A percentile compares a stretch with the other conserved stretches of the same genome.
Conservation (phyloP, 2,113 vertebrate species). For the Argyrosomus japonicus region DNA sequence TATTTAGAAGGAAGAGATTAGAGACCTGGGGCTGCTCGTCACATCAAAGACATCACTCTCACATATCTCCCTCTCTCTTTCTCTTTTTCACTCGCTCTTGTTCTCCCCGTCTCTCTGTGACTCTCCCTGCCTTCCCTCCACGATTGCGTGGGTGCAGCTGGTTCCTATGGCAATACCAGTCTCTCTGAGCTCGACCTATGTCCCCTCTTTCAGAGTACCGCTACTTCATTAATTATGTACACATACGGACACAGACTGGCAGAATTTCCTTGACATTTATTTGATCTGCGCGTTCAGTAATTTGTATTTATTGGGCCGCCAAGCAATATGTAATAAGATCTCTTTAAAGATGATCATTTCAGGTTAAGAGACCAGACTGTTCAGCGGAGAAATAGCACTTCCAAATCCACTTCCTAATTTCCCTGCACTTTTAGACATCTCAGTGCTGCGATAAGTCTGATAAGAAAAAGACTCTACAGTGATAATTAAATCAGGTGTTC, state of each 20-base stretch:
- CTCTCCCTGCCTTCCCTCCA: conserved; percentile 57
- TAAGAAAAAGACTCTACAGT: conserved; percentile 64
- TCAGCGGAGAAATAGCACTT: conserved; percentile 13
- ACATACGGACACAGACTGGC: conserved; percentile 20
- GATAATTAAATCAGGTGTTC: conserved; percentile 75
- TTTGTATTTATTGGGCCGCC: conserved; percentile 18
- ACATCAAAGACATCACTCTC: conserved; percentile 73
- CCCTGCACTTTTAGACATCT: conserved; percentile 30
- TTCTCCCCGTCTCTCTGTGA: conserved; percentile 47
- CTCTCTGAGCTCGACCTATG: conserved; percentile 66
- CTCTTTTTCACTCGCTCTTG: conserved; percentile 42
- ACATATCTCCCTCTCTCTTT: conserved; percentile 37
- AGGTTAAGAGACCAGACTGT: conserved; percentile 10
- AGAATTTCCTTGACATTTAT: conserved; percentile 43
- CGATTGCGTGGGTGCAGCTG: conserved; percentile 63
- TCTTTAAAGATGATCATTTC: conserved; percentile 18
- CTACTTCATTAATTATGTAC: conserved; percentile 58
- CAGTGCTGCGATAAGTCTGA: conserved; percentile 44
- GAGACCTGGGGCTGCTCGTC: conserved; percentile 68
- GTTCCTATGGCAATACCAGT: conserved; percentile 78
- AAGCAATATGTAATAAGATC: not conserved
- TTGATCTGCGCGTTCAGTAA: conserved; percentile 18
- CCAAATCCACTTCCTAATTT: conserved; percentile 38
- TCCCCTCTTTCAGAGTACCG: conserved; percentile 40
- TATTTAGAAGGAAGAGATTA: conserved; percentile 72